Conservation (phyloP, 2,113 vertebrate species). For the Genyomyrus donnyi region DNA sequence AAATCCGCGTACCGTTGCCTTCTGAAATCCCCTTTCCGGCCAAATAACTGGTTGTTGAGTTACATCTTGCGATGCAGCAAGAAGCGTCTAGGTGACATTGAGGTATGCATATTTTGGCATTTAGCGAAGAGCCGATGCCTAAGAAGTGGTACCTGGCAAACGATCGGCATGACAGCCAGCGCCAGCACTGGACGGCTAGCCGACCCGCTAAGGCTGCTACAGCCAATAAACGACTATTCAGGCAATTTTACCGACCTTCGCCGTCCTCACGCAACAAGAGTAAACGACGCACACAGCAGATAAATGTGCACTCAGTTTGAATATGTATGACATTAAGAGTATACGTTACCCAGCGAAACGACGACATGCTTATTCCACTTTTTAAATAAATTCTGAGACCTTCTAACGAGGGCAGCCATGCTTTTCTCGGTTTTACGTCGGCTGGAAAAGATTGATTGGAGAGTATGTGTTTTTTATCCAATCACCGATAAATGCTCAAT, state of each 20-base stretch:
- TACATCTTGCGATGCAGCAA: background rate
- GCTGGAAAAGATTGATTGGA: background rate
- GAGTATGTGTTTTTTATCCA: slow-evolving; percentile 31
- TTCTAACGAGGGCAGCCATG: slow-evolving; percentile 65
- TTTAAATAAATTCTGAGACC: slow-evolving; percentile 49
- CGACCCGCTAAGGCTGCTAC: background rate
- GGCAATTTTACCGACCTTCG: background rate
- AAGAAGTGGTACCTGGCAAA: background rate
- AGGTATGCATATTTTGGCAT: background rate
- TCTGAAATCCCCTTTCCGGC: background rate
- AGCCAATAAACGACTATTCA: background rate
- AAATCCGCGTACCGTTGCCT: background rate
- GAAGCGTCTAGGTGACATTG: background rate
- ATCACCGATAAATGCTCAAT: slow-evolving; percentile 15
- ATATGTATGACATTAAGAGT: background rate
- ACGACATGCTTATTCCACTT: slow-evolving; percentile 53
- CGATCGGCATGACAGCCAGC: background rate
- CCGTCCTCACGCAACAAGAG: background rate
- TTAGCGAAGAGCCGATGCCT: background rate
- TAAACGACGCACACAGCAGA: background rate
- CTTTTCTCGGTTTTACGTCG: slow-evolving; percentile 41
- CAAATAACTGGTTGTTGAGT: background rate
- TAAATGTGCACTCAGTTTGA: background rate
- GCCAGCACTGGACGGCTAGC: background rate
- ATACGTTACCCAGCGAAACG: slow-evolving; percentile 53